Evolutionary conservation across 2,113 vertebrate genomes (phyloP).

Genomic region (Hylia prasina): DNA sequence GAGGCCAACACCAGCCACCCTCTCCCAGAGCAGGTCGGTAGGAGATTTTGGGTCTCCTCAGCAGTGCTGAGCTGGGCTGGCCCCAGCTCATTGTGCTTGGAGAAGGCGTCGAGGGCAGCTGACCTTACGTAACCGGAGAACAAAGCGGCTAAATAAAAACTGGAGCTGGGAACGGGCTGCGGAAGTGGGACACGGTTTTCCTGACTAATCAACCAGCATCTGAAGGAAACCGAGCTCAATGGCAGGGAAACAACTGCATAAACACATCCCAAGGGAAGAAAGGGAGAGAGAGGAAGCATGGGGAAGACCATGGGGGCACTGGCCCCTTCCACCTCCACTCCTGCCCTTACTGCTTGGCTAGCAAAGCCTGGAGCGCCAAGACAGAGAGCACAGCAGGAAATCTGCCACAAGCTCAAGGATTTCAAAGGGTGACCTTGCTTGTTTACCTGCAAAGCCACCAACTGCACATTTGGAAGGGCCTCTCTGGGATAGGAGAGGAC

Average conservation of each 20-base stretch:
- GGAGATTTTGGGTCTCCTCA: background rate
- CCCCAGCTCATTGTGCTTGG: background rate
- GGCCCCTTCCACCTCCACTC: background rate
- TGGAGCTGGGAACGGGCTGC: constrained; percentile 41
- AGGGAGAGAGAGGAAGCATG: background rate
- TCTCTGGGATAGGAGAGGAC: background rate
- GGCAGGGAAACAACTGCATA: constrained; percentile 52
- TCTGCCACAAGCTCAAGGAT: background rate
- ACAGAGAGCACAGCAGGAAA: background rate
- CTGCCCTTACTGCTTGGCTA: background rate
- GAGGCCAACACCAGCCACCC: background rate
- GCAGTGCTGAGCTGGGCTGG: background rate
- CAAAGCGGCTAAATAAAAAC: constrained; percentile 49
- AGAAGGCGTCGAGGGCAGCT: constrained; percentile 17
- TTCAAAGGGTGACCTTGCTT: background rate
- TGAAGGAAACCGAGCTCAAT: constrained; percentile 44
- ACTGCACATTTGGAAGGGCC: background rate
- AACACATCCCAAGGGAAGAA: constrained; percentile 53
- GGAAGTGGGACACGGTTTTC: constrained; percentile 43
- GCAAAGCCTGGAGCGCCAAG: background rate
- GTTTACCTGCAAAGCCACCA: background rate
- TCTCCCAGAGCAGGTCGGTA: fast-evolving
- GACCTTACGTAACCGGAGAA: constrained; percentile 11
- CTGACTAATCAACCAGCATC: constrained; percentile 8
- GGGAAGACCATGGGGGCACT: background rate